These are phyloP conservation scores for Conus ventricosus DNA, from an alignment of 1,140 invertebrate genomes.

Conservation along the genomic window DNA sequence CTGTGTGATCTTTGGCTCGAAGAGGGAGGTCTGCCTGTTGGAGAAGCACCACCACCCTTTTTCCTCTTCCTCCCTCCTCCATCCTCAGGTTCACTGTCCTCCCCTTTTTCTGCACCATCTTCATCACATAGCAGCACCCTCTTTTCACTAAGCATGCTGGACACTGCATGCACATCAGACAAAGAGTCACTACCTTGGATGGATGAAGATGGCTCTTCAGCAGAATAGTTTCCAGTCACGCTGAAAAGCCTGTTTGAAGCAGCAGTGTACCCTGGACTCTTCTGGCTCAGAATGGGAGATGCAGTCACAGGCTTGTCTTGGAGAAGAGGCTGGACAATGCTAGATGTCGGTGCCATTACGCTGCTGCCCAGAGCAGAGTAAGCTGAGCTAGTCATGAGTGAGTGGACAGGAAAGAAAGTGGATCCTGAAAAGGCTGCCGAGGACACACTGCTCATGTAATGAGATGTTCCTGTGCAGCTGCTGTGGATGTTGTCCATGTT, in stretches of 20 bases:
- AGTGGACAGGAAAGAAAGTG: background rate
- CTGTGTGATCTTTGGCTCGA: background rate
- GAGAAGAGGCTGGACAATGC: background rate
- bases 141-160: background rate
- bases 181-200: background rate
- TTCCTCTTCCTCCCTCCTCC: slow-evolving; percentile 13
- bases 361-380: background rate
- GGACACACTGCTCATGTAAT: background rate
- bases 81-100: slow-evolving; percentile 10
- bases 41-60: background rate
- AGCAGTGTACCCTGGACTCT: background rate
- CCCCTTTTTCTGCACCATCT: background rate
- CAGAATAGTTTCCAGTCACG: background rate
- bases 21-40: background rate
- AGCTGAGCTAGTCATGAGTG: background rate
- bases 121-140: background rate
- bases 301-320: background rate
- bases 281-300: background rate
- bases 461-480: background rate
- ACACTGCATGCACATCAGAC: background rate
- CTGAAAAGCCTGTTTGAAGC: background rate
- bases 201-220: background rate
- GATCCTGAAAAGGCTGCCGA: background rate
- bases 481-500: background rate
- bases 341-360: background rate